These are phyloP conservation scores for Sinohyriopsis cumingii DNA, from an alignment of 2,888 invertebrate genomes.

Conservation along the genomic window DNA sequence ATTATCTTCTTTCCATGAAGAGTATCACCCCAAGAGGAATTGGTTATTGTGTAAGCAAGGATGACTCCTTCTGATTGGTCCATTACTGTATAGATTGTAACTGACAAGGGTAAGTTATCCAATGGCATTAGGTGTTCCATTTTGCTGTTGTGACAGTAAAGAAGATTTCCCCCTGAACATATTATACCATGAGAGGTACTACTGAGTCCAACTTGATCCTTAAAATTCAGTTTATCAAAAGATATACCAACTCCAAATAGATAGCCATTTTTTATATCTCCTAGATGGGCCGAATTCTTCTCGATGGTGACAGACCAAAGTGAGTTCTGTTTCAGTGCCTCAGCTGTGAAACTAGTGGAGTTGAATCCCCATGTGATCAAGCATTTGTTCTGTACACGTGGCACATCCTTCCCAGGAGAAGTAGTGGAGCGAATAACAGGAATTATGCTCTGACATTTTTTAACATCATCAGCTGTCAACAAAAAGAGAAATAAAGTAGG, in stretches of 20 bases:
- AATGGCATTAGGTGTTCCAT: conserved; percentile 56
- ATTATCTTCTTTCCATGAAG: conserved; percentile 58
- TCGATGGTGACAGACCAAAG: conserved; percentile 66
- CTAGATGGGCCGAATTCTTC: conserved; percentile 60
- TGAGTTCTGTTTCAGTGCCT: conserved; percentile 45
- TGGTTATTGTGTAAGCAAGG: conserved; percentile 57
- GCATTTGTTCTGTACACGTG: conserved; percentile 59
- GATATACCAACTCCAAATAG: conserved; percentile 67
- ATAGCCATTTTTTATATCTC: conserved; percentile 60
- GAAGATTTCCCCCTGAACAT: conserved; percentile 57
- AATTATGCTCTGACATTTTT: conserved; percentile 47
- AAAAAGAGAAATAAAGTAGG: conserved; percentile 3
- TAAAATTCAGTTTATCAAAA: conserved; percentile 51
- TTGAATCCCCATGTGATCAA: conserved; percentile 68
- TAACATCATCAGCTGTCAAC: conserved; percentile 44
- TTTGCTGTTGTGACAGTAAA: conserved; percentile 54
- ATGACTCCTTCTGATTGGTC: conserved; percentile 53
- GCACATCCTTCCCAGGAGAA: conserved; percentile 47
- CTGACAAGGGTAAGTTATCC: conserved; percentile 58
- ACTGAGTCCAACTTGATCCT: conserved; percentile 65
- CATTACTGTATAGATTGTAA: conserved; percentile 55
- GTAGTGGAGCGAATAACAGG: conserved; percentile 57
- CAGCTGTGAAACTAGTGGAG: conserved; percentile 67
- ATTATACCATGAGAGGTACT: conserved; percentile 58
- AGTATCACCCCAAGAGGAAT: conserved; percentile 53